A percentile compares a stretch with the other conserved stretches of the same genome.
Evolutionary conservation across 2,113 vertebrate species (phyloP).

Genomic region (Dunckerocampus dactyliophorus): DNA sequence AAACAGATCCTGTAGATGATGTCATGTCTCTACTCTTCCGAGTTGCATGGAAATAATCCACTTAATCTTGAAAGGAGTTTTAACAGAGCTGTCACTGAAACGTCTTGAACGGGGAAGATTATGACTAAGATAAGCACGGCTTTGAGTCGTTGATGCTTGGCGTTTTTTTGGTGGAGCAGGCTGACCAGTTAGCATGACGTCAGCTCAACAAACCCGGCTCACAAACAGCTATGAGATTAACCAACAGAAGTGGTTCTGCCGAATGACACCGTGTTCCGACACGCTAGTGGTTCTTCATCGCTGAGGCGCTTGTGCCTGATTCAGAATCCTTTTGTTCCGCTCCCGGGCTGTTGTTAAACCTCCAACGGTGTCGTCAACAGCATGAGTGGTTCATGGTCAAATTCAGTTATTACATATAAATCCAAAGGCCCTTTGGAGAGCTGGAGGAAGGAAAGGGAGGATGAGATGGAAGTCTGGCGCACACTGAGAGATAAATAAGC

Average conservation of each 20-base stretch:
- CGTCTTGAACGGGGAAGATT: no score
- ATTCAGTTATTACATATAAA: constrained; percentile 21
- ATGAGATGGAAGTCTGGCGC: constrained; percentile 57
- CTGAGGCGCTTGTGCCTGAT: constrained; percentile 10
- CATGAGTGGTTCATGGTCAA: constrained; percentile 16
- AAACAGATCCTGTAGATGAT: no score
- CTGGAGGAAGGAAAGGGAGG: constrained; percentile 44
- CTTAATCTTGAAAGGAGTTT: no score
- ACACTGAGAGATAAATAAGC: constrained; percentile 59
- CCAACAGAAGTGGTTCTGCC: not conserved
- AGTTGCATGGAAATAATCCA: no score
- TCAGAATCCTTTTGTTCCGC: constrained; percentile 20
- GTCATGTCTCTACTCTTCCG: no score
- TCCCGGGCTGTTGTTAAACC: constrained; percentile 5
- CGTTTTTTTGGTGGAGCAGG: no score
- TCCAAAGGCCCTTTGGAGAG: constrained; percentile 32
- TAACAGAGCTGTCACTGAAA: no score
- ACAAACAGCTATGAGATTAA: not conserved
- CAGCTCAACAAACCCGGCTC: not conserved
- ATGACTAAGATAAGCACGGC: no score
- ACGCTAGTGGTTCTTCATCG: not conserved
- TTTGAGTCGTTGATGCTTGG: no score
- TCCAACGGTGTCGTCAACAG: not conserved
- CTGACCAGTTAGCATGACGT: no score
- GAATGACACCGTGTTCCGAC: constrained; percentile 4